phyloP scores from a whole-genome alignment of 2,113 vertebrate species.

The Tachuris rubrigastra region DNA sequence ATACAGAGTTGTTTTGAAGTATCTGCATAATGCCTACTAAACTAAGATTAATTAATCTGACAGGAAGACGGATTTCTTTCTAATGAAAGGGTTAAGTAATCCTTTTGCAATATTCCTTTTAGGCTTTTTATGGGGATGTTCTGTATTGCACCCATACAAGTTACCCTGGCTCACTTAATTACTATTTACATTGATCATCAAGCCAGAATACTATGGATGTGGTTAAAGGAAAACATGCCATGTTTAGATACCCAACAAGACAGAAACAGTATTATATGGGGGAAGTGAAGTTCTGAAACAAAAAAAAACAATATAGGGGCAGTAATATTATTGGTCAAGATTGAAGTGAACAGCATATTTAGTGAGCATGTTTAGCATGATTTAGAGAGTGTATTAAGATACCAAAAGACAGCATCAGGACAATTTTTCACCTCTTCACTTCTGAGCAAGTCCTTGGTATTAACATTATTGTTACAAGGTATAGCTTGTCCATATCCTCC shows the following conservation, averaged over 20 bases:
- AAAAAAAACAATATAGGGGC: neutral
- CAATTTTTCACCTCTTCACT: neutral
- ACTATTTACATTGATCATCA: neutral
- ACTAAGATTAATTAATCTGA: neutral
- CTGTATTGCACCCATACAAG: neutral
- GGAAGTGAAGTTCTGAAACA: neutral
- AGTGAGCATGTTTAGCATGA: neutral
- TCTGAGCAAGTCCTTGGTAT: neutral
- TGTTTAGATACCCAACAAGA: neutral
- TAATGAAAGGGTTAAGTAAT: neutral
- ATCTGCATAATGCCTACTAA: neutral
- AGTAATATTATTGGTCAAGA: neutral
- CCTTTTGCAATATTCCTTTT: neutral
- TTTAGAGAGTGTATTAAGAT: neutral
- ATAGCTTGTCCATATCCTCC: neutral
- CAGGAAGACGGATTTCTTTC: neutral
- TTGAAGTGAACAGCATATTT: neutral
- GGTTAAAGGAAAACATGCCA: neutral
- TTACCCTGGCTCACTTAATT: neutral
- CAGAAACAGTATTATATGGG: neutral
- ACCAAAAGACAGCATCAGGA: neutral
- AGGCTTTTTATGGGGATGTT: rapidly evolving
- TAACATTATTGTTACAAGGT: neutral
- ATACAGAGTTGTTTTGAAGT: neutral
- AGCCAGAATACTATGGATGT: neutral